Percentiles rank a stretch among this genome's conserved stretches.
Evolutionary conservation across 2,888 invertebrate genomes (phyloP).

Genomic region (Nineta flava): DNA sequence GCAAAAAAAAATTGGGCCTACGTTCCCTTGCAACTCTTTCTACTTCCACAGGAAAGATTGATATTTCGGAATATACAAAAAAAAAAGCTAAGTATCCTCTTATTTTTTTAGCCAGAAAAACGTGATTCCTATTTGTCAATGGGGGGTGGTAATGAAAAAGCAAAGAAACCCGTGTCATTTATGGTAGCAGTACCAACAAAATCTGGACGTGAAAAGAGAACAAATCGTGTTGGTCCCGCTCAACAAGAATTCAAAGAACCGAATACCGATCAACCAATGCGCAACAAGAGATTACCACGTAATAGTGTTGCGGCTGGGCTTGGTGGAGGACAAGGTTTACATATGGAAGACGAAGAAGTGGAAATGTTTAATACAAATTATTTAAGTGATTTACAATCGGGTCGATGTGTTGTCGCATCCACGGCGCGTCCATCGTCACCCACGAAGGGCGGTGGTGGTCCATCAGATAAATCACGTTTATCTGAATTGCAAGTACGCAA

Average conservation of each 20-base stretch:
- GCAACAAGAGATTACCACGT: neutral
- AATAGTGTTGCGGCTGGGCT: neutral
- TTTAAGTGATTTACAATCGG: constrained; percentile 46
- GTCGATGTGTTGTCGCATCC: constrained; percentile 28
- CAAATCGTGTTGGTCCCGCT: neutral
- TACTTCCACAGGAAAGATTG: too few species aligned
- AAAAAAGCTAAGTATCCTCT: too few species aligned
- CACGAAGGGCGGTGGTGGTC: constrained; percentile 15
- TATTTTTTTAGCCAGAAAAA: too few species aligned
- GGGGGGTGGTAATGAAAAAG: neutral
- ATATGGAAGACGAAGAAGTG: constrained; percentile 75
- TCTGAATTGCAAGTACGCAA: constrained; percentile 66
- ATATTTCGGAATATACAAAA: too few species aligned
- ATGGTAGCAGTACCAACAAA: neutral
- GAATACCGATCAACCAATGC: neutral
- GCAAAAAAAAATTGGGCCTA: too few species aligned
- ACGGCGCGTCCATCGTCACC: constrained; percentile 17
- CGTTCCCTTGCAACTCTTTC: too few species aligned
- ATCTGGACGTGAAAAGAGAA: neutral
- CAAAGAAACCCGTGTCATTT: neutral
- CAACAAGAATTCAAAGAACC: neutral
- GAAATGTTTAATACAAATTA: constrained; percentile 72
- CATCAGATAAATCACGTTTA: constrained; percentile 27
- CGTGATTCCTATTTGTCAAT: neutral
- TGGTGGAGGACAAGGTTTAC: constrained; percentile 29